phyloP scores from a whole-genome alignment of 1,140 invertebrate genomes.

The Cardiocondyla obscurior region DNA sequence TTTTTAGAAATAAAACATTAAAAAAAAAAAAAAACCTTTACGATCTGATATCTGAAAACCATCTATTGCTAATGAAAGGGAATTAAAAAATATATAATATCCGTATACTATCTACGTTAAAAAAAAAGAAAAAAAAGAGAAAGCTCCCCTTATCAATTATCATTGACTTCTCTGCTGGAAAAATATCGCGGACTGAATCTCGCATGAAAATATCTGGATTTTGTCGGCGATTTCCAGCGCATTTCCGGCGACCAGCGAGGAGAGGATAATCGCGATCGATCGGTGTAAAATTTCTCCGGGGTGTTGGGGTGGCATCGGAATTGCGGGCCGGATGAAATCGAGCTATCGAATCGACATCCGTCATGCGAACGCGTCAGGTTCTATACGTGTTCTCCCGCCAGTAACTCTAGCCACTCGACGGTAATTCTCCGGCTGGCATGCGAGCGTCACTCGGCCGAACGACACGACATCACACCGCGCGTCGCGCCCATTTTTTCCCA shows the following conservation, averaged over 20 bases:
- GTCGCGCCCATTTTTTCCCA: slow-evolving; percentile 50
- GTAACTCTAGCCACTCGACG: slow-evolving; percentile 78
- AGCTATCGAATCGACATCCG: slow-evolving; percentile 81
- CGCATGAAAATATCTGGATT: neutral
- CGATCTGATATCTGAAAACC: neutral
- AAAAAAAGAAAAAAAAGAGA: too few species aligned
- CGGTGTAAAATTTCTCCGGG: slow-evolving; percentile 70
- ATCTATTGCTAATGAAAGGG: neutral
- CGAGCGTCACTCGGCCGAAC: slow-evolving; percentile 79
- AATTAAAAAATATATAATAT: neutral
- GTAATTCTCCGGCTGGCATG: slow-evolving; percentile 80
- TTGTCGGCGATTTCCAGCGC: slow-evolving; percentile 7
- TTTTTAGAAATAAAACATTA: neutral
- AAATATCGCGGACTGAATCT: neutral
- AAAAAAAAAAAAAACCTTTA: neutral
- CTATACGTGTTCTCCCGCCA: slow-evolving; percentile 69
- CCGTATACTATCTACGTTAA: neutral
- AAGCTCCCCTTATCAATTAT: neutral
- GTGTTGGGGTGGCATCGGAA: slow-evolving; percentile 71
- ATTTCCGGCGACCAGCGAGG: slow-evolving; percentile 21
- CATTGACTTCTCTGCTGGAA: neutral
- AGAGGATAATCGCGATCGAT: slow-evolving; percentile 66
- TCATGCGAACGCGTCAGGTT: slow-evolving; percentile 78
- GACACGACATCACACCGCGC: slow-evolving; percentile 74
- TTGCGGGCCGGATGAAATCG: slow-evolving; percentile 76